These are phyloP conservation scores for Crypturellus undulatus DNA, from an alignment of 2,113 vertebrate genomes.

Conservation along the genomic window DNA sequence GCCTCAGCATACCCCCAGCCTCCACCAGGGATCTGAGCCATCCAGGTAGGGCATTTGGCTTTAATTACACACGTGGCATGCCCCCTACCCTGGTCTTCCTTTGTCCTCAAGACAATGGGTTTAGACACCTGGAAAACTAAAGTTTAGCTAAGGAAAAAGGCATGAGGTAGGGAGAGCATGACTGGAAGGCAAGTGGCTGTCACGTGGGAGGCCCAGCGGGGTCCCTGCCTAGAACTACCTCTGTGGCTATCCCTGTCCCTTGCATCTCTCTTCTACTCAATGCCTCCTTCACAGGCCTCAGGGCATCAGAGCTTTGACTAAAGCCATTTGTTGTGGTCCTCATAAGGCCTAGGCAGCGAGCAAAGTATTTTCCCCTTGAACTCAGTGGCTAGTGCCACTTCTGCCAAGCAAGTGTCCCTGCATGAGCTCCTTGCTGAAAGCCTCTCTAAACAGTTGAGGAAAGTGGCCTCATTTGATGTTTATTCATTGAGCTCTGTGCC, in stretches of 20 bases:
- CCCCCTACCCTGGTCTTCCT: not conserved
- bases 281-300: not conserved
- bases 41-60: rapidly evolving
- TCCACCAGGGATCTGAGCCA: not conserved
- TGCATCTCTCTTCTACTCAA: not conserved
- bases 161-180: rapidly evolving
- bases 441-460: not conserved
- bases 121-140: constrained; percentile 46
- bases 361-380: not conserved
- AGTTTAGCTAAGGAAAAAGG: not conserved
- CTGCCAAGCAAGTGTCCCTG: not conserved
- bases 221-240: not conserved
- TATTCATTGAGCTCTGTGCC: not conserved
- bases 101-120: not conserved
- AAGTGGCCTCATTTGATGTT: not conserved
- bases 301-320: not conserved
- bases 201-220: not conserved
- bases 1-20: rapidly evolving
- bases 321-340: not conserved
- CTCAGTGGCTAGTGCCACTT: not conserved
- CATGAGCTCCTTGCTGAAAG: not conserved
- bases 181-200: not conserved
- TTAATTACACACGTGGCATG: not conserved
- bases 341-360: not conserved
- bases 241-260: not conserved